Conservation (phyloP, 2,797 vertebrate genomes). For the Halcyon chelicuti region DNA sequence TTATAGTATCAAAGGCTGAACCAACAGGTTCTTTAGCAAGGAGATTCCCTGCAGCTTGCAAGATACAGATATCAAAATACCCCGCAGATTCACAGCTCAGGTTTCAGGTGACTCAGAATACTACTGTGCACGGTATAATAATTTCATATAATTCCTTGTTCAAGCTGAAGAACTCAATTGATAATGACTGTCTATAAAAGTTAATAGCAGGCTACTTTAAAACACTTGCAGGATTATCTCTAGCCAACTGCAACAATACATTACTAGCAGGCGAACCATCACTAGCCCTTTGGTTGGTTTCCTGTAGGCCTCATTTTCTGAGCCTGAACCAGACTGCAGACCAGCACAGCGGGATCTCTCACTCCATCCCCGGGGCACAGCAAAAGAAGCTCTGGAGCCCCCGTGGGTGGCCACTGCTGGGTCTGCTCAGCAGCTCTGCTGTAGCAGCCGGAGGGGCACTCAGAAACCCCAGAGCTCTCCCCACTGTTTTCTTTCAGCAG, state of each 20-base stretch:
- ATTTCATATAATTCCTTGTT: slow-evolving; percentile 22
- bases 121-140: background rate
- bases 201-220: slow-evolving; percentile 39
- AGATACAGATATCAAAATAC: slow-evolving; percentile 47
- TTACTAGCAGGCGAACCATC: background rate
- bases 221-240: background rate
- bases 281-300: background rate
- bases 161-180: slow-evolving; percentile 21
- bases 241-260: background rate
- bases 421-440: background rate
- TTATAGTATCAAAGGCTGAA: slow-evolving; percentile 35
- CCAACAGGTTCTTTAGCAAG: slow-evolving; percentile 56
- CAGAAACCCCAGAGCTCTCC: rapidly evolving
- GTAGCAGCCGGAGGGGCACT: background rate
- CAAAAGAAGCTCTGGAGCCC: background rate
- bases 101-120: slow-evolving; percentile 27
- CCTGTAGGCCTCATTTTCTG: background rate
- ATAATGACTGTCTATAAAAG: slow-evolving; percentile 21
- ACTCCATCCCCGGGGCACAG: rapidly evolving
- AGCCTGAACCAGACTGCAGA: background rate
- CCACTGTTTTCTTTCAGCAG: background rate
- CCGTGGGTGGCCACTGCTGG: background rate
- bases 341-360: background rate
- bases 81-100: background rate
- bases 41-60: slow-evolving; percentile 17